phyloP scores from a whole-genome alignment of 2,888 invertebrate species.

The Chalcis sispes region DNA sequence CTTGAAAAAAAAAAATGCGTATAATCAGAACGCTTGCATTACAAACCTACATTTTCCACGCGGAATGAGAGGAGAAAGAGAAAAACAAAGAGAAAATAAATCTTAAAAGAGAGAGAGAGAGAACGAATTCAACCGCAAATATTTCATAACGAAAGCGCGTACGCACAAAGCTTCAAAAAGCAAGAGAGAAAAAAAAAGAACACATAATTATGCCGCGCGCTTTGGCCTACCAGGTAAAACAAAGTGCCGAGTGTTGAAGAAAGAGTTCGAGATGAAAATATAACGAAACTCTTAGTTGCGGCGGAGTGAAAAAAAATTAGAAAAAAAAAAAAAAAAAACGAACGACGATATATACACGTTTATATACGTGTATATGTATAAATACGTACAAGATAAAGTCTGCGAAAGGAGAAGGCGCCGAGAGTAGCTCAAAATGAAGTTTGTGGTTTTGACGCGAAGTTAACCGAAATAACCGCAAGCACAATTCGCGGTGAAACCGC shows the following conservation, averaged over 20 bases:
- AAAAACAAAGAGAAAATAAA: not conserved
- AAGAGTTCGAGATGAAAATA: not conserved
- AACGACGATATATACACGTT: not conserved
- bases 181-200: not conserved
- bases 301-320: too few relatives aligned
- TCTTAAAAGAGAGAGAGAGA: not conserved
- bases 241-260: not conserved
- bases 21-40: slow-evolving; percentile 39
- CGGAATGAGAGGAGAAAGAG: slow-evolving; percentile 2
- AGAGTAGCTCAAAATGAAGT: not conserved
- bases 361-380: not conserved
- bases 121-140: slow-evolving; percentile 22
- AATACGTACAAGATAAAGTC: not conserved
- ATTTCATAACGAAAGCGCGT: slow-evolving; percentile 21
- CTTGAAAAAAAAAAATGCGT: not conserved
- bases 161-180: not conserved
- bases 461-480: slow-evolving; percentile 42
- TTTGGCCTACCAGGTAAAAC: not conserved
- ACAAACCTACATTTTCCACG: slow-evolving; percentile 22
- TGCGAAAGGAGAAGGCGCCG: not conserved
- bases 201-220: slow-evolving; percentile 40
- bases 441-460: slow-evolving; percentile 26
- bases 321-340: not conserved
- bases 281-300: not conserved
- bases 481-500: slow-evolving; percentile 16